phyloP scores from a whole-genome alignment of 2,888 invertebrate species.

The Drosophila ustulata region DNA sequence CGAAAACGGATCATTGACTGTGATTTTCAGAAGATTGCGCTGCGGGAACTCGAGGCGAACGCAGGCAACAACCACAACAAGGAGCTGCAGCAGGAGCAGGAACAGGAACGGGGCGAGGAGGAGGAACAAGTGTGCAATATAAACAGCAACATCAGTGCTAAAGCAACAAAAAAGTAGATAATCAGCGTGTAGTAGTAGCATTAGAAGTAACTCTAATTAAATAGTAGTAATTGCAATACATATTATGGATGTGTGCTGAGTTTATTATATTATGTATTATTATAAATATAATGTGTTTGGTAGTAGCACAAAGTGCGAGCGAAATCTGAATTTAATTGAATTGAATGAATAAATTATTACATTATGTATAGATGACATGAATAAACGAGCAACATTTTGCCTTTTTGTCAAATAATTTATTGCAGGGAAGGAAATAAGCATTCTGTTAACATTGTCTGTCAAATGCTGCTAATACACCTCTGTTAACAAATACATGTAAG shows the following conservation, averaged over 20 bases:
- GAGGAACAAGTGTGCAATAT: slow-evolving; percentile 56
- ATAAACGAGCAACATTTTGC: slow-evolving; percentile 2
- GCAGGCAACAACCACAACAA: background rate
- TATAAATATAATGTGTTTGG: slow-evolving; percentile 14
- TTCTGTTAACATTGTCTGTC: background rate
- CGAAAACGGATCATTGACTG: slow-evolving; percentile 88
- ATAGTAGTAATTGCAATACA: slow-evolving; percentile 33
- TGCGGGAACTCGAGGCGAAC: slow-evolving; percentile 55
- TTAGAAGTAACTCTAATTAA: slow-evolving; percentile 39
- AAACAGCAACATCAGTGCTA: slow-evolving; percentile 67
- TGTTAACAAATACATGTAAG: too few species aligned
- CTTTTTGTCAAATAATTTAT: too few species aligned
- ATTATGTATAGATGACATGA: slow-evolving; percentile 17
- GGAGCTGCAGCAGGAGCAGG: slow-evolving; percentile 8
- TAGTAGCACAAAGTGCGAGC: slow-evolving; percentile 50
- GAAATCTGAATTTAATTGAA: slow-evolving; percentile 27
- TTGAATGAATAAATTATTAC: slow-evolving; percentile 56
- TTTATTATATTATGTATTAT: slow-evolving; percentile 29
- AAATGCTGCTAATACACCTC: background rate
- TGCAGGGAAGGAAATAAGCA: background rate
- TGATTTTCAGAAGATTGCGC: slow-evolving; percentile 83
- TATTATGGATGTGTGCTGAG: slow-evolving; percentile 46
- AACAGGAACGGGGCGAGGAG: slow-evolving; percentile 6
- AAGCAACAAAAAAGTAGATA: slow-evolving; percentile 68
- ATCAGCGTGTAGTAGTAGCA: slow-evolving; percentile 25